Percentiles rank a stretch among this genome's conserved stretches.
These are phyloP conservation scores for Mus caroli DNA, from an alignment of 2,797 vertebrate genomes.

Conservation along the genomic window DNA sequence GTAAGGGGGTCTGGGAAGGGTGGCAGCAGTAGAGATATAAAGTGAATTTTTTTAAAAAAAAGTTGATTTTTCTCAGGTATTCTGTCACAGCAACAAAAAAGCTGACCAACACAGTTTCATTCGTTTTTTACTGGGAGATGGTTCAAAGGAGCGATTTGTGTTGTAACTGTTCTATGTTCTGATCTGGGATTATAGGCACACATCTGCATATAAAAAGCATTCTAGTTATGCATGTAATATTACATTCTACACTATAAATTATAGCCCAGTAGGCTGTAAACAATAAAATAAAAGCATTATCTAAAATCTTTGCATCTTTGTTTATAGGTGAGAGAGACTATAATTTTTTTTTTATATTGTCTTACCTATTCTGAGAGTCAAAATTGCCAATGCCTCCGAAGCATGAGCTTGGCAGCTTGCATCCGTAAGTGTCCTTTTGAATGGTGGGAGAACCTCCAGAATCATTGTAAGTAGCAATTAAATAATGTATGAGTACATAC, in stretches of 20 bases:
- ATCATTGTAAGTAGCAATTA: conserved; percentile 11
- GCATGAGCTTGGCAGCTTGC: not conserved
- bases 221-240: not conserved
- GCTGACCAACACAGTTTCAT: not conserved
- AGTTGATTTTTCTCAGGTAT: not conserved
- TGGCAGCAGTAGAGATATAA: not conserved
- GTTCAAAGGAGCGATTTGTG: not conserved
- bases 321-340: not conserved
- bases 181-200: not conserved
- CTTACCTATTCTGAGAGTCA: not conserved
- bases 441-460: not conserved
- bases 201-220: not conserved
- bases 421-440: conserved; percentile 7
- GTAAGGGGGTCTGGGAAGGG: not conserved
- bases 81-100: not conserved
- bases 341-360: conserved; percentile 26
- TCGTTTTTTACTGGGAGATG: not conserved
- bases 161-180: not conserved
- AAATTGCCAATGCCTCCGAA: conserved; percentile 3
- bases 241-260: not conserved
- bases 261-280: not conserved
- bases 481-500: not conserved
- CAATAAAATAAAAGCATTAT: not conserved
- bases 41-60: not conserved
- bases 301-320: not conserved